Evolutionary conservation across 2,888 invertebrate species (phyloP).

Genomic region (Marronus borbonicus): DNA sequence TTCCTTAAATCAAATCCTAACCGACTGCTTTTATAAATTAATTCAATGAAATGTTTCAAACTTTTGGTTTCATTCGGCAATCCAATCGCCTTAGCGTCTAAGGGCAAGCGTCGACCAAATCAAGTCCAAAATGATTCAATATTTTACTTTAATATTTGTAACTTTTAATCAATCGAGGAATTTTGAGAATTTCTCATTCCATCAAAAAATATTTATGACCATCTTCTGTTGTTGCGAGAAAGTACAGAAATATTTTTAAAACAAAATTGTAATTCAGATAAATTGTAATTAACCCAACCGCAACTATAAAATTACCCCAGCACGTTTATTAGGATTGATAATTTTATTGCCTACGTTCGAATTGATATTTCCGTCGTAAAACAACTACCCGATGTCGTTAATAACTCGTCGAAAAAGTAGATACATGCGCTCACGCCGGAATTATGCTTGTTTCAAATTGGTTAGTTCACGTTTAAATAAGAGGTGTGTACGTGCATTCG

Average conservation of each 20-base stretch:
- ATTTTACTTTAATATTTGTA: too few species aligned
- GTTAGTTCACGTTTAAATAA: constrained; percentile 2
- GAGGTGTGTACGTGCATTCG: constrained; percentile 10
- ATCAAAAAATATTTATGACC: too few species aligned
- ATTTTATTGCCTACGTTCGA: constrained; percentile 12
- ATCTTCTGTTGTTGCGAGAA: too few species aligned
- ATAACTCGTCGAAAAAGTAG: background rate
- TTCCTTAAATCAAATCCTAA: too few species aligned
- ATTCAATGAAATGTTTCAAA: too few species aligned
- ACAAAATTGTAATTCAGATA: constrained; percentile 7
- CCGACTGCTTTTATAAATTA: too few species aligned
- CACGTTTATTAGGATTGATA: constrained; percentile 12
- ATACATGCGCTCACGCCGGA: background rate
- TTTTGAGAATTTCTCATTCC: background rate
- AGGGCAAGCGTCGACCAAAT: too few species aligned
- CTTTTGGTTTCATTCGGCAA: too few species aligned
- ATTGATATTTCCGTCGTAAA: constrained; percentile 33
- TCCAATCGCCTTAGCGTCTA: too few species aligned
- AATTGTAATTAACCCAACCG: background rate
- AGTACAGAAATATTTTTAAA: background rate
- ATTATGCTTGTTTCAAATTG: background rate
- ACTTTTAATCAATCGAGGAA: too few species aligned
- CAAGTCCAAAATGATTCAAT: too few species aligned
- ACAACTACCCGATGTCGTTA: background rate
- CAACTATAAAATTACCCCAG: constrained; percentile 20